Evolutionary conservation across 23 tunicate species (phyloP).

Genomic region (Clavelina lepadiformis): DNA sequence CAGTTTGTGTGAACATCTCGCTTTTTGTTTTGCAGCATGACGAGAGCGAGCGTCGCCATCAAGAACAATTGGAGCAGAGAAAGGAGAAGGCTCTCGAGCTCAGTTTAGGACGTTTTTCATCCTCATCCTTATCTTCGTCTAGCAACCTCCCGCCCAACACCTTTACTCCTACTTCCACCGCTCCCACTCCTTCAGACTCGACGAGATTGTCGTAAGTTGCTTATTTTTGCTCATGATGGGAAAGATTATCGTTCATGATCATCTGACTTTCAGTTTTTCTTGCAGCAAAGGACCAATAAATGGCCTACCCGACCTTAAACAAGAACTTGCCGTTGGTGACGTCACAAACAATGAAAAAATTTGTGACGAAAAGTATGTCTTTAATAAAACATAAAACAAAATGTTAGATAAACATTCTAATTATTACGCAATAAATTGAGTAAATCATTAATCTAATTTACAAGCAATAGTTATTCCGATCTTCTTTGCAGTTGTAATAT

Average conservation of each 20-base stretch:
- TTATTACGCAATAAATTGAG: too few relatives aligned
- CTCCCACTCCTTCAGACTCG: too few relatives aligned
- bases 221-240: too few relatives aligned
- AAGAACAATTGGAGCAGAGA: constrained; percentile 86
- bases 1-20: too few relatives aligned
- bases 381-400: too few relatives aligned
- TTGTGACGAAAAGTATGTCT: too few relatives aligned
- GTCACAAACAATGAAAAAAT: too few relatives aligned
- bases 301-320: background rate
- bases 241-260: background rate
- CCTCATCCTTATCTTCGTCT: constrained; percentile 3
- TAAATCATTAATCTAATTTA: too few relatives aligned
- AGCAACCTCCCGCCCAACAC: too few relatives aligned
- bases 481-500: background rate
- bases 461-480: too few relatives aligned
- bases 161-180: background rate
- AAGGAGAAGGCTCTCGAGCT: constrained; percentile 88
- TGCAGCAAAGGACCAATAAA: background rate
- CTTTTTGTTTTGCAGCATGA: constrained; percentile 50
- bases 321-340: background rate
- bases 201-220: background rate
- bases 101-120: constrained; percentile 71
- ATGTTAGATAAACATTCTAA: too few relatives aligned
- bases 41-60: constrained; percentile 95
- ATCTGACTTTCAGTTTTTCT: background rate